Percentiles rank a stretch among this genome's conserved stretches.
These are phyloP conservation scores for Amiota mariae DNA, from an alignment of 2,888 invertebrate species.

Conservation along the genomic window DNA sequence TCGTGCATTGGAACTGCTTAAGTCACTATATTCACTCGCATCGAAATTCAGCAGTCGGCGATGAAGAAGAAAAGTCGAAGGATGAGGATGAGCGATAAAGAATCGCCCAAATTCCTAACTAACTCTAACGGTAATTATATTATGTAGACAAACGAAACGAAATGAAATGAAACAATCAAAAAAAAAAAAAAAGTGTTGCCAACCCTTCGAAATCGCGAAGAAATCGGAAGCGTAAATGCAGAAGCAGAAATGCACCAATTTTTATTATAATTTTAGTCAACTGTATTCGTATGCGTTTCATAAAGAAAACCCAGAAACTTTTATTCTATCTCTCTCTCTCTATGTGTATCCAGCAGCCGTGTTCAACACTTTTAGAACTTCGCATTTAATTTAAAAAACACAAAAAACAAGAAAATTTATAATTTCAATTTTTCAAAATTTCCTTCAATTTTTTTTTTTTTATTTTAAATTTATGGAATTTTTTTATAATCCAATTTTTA, in stretches of 20 bases:
- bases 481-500: constrained; percentile 49
- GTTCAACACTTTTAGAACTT: constrained; percentile 29
- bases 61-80: constrained; percentile 45
- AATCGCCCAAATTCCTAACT: constrained; percentile 4
- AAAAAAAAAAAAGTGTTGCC: constrained; percentile 38
- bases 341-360: neutral
- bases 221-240: constrained; percentile 32
- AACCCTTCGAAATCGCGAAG: constrained; percentile 43
- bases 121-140: neutral
- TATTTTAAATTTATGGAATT: constrained; percentile 29
- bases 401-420: constrained; percentile 6
- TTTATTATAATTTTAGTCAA: constrained; percentile 53
- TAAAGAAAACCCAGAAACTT: neutral
- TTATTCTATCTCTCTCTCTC: no score
- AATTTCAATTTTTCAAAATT: constrained; percentile 31
- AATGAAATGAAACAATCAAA: no score
- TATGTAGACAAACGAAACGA: neutral
- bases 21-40: constrained; percentile 88
- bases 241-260: constrained; percentile 52
- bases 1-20: constrained; percentile 86
- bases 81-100: neutral
- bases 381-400: constrained; percentile 36
- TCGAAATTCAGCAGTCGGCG: constrained; percentile 83
- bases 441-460: constrained; percentile 31
- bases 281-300: constrained; percentile 38